phyloP scores from a whole-genome alignment of 2,888 invertebrate species.

The Ectemnius lituratus region DNA sequence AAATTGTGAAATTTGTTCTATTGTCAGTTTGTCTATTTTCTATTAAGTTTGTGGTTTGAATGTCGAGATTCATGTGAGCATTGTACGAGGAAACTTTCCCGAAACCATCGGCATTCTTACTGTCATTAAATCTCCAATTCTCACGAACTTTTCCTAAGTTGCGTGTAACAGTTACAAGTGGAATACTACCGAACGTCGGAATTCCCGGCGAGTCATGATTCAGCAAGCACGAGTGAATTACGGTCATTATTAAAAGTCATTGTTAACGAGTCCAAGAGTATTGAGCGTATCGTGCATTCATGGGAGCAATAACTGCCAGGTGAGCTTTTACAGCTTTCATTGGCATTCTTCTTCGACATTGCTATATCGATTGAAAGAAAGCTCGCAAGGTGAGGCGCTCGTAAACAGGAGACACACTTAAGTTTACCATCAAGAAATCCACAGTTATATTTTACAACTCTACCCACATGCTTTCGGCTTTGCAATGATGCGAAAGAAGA shows the following conservation, averaged over 20 bases:
- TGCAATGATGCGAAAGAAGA: neutral
- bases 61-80: neutral
- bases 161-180: no score
- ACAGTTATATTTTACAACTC: neutral
- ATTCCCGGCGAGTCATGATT: no score
- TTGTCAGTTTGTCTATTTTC: no score
- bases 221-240: conserved; percentile 22
- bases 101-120: neutral
- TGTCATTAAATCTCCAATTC: no score
- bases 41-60: no score
- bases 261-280: conserved; percentile 30
- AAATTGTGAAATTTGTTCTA: no score
- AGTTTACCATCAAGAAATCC: conserved; percentile 4
- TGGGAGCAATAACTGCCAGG: conserved; percentile 34
- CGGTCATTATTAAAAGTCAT: conserved; percentile 26
- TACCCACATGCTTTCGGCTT: neutral
- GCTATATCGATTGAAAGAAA: conserved; percentile 55
- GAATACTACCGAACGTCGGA: no score
- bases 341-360: conserved; percentile 33
- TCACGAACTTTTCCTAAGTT: no score
- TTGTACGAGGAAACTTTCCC: neutral
- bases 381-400: conserved; percentile 34
- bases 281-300: conserved; percentile 28
- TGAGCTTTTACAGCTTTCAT: conserved; percentile 10
- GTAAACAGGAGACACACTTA: conserved; percentile 2